Conservation (phyloP, 2,888 invertebrate genomes). For the Cyclophora punctaria region DNA sequence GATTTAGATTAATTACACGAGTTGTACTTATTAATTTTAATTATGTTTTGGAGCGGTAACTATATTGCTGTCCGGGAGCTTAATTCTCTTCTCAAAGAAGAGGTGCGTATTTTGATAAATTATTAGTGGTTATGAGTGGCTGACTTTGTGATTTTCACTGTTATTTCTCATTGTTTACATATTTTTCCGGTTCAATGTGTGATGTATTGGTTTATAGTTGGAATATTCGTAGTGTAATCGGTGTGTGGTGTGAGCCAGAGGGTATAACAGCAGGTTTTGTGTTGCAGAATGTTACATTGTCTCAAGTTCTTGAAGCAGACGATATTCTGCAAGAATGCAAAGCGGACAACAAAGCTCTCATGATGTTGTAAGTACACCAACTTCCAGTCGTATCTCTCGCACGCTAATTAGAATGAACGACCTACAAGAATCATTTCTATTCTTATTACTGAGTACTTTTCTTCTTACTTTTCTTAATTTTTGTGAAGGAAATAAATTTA, state of each 20-base stretch:
- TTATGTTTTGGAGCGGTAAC: conserved; percentile 91
- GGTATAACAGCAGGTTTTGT: conserved; percentile 15
- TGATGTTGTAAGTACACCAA: conserved; percentile 88
- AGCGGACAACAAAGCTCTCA: conserved; percentile 90
- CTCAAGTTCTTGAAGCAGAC: conserved; percentile 94
- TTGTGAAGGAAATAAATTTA: too few relatives aligned
- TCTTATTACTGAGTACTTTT: too few relatives aligned
- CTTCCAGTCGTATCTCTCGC: too few relatives aligned
- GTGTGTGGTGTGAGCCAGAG: conserved; percentile 1
- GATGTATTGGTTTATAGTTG: conserved; percentile 4
- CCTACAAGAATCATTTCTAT: too few relatives aligned
- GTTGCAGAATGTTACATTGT: conserved; percentile 90
- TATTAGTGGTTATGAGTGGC: conserved; percentile 59
- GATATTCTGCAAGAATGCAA: conserved; percentile 97
- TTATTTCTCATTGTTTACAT: conserved; percentile 24
- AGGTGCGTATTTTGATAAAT: conserved; percentile 76
- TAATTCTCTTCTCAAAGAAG: conserved; percentile 84
- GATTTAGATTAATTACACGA: conserved; percentile 53
- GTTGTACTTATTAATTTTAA: conserved; percentile 65
- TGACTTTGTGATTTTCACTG: conserved; percentile 26
- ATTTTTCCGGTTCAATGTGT: conserved; percentile 8
- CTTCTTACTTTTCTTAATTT: too few relatives aligned
- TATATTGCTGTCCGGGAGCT: conserved; percentile 82
- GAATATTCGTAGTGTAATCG: conserved; percentile 1
- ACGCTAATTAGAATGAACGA: too few relatives aligned